Base-by-base conservation (phyloP, 2,113 vertebrate species). In the Ahaetulla prasina region DNA sequence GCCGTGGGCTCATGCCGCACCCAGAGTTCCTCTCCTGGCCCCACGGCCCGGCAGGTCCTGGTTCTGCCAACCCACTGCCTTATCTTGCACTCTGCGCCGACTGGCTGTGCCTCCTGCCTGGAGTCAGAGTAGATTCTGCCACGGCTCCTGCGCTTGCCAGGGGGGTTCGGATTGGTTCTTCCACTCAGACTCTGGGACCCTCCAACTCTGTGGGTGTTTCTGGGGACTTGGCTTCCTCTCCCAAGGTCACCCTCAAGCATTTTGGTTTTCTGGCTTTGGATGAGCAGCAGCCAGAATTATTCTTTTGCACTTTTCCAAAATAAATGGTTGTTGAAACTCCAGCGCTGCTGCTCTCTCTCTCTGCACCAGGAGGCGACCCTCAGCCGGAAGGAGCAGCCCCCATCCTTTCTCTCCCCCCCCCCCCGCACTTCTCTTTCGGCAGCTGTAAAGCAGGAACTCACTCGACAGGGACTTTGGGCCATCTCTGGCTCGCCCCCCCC, bases 231-330 rank as follows among this genome's bases (percentile, higher is more conserved):
- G 22, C 49, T 57, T 35, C n/a, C 30, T 14, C 45, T 39, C 43
- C 86, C 30, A 49, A 20, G 35, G 53, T 2, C 74, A 1, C 23
- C 16, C 0, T 50, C 27, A 3, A 3, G 47, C 49, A n/a, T 92
- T 92, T 18, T 39, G n/a, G 8, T 80, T 80, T 80, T 39, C 74
- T 22, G 68, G n/a, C 96, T 95, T 25, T 84, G 55, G 45, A 96
- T 94, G 93, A 94, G 94, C 92, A 16, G 96, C 94, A 1, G 8
- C 8, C 74, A 91, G 68, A 94, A 91, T 90, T 94, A 90, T 96
- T 47, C 96, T 95, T 96, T 93, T 94, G 95, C 92, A 94, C 95
- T 96, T 97, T 97, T 96, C 95, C 96, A 96, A 45, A 97, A 96
- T 97, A 96, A 97, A 97, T 91, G 1, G 9, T 57, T 45, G 92